Percentiles rank a stretch among this genome's conserved stretches.
Conservation (phyloP, 2,888 invertebrate genomes). For the Perizoma flavofasciatum region DNA sequence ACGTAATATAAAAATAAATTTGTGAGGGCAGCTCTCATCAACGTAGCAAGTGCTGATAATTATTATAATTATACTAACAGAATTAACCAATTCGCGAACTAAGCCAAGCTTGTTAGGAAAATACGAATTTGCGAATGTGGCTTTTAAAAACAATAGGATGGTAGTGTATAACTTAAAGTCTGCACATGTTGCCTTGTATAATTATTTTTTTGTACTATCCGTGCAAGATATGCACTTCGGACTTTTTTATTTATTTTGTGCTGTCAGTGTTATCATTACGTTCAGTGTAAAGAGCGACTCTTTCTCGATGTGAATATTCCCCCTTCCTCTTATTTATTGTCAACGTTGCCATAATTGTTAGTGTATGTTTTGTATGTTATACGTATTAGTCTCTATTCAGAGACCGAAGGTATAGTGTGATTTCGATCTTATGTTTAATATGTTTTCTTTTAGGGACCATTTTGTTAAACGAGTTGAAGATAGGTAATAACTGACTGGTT, state of each 20-base stretch:
- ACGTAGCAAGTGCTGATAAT: constrained; percentile 59
- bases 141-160: constrained; percentile 73
- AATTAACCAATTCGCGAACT: constrained; percentile 77
- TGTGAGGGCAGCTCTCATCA: constrained; percentile 54
- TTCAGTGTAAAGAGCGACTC: constrained; percentile 47
- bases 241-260: constrained; percentile 70
- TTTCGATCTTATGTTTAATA: constrained; percentile 72
- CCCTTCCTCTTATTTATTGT: constrained; percentile 78
- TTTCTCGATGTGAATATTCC: constrained; percentile 73
- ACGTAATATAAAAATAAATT: constrained; percentile 33
- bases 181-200: constrained; percentile 83
- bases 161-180: constrained; percentile 81
- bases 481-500: constrained; percentile 53
- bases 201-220: constrained; percentile 70
- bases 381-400: constrained; percentile 75
- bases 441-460: constrained; percentile 80
- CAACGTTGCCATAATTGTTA: constrained; percentile 84
- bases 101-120: constrained; percentile 73
- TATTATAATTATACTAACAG: constrained; percentile 70
- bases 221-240: constrained; percentile 67
- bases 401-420: constrained; percentile 69
- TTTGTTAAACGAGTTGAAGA: constrained; percentile 67
- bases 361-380: constrained; percentile 78
- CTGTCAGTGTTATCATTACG: constrained; percentile 64
- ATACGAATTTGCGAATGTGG: constrained; percentile 73